Percentiles rank a stretch among this genome's conserved stretches.
Conservation (phyloP, 2,797 vertebrate species). For the Centroberyx gerrardi region DNA sequence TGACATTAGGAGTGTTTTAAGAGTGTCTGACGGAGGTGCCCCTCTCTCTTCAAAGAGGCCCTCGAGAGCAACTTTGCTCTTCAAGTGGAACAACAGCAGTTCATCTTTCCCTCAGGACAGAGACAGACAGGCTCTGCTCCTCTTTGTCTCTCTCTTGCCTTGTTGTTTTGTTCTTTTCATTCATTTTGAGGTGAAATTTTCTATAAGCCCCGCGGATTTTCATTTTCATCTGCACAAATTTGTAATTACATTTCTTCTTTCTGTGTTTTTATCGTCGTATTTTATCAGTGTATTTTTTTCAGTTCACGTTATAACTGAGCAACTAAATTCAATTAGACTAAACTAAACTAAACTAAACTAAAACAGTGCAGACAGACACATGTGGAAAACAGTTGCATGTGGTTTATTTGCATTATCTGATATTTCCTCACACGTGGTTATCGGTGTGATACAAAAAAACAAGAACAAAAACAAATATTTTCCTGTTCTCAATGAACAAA, state of each 20-base stretch:
- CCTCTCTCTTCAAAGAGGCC: slow-evolving; percentile 65
- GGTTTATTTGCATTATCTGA: no score
- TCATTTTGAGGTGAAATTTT: neutral
- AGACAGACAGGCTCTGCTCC: slow-evolving; percentile 25
- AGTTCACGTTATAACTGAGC: no score
- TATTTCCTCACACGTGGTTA: neutral
- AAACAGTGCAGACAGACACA: no score
- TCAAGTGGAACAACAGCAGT: slow-evolving; percentile 71
- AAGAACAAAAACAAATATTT: no score
- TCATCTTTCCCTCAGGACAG: slow-evolving; percentile 54
- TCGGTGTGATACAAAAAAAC: neutral
- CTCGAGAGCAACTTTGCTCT: slow-evolving; percentile 70
- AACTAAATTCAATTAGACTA: no score
- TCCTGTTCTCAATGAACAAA: neutral
- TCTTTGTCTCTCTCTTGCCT: slow-evolving; percentile 10
- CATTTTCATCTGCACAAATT: neutral
- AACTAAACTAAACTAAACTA: neutral
- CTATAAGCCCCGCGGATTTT: neutral
- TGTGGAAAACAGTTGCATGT: no score
- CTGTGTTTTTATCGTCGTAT: no score
- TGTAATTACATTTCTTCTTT: no score
- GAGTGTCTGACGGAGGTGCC: slow-evolving; percentile 52
- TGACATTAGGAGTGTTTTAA: slow-evolving; percentile 69
- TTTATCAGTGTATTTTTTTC: no score
- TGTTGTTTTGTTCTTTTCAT: neutral